Conservation (phyloP, 2,797 vertebrate species). For the Meriones psammophilus region DNA sequence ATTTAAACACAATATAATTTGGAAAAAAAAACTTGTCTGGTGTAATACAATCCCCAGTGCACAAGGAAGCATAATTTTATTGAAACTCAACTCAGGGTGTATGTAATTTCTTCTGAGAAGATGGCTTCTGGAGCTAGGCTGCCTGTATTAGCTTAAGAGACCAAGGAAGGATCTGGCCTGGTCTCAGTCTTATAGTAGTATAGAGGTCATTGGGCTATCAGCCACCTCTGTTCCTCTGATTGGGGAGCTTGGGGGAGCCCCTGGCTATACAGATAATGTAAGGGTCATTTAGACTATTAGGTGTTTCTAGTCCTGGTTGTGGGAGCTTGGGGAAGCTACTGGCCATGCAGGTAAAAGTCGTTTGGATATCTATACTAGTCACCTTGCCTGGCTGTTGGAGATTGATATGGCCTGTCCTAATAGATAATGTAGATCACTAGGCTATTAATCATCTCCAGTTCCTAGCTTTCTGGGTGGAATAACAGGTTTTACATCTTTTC, state of each 20-base stretch:
- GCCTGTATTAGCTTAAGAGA: not conserved
- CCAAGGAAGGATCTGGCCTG: not conserved
- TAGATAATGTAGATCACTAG: not conserved
- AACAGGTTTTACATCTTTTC: not conserved
- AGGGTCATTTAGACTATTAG: not conserved
- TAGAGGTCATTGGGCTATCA: not conserved
- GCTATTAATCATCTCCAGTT: not conserved
- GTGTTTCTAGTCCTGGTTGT: not conserved
- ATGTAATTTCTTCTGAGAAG: conserved; percentile 12
- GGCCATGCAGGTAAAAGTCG: not conserved
- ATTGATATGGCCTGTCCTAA: not conserved
- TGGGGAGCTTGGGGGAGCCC: not conserved
- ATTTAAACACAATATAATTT: not conserved
- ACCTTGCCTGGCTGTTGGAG: too few relatives aligned
- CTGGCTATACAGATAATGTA: not conserved
- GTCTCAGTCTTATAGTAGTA: not conserved
- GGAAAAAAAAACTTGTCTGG: not conserved
- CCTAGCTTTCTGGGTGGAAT: not conserved
- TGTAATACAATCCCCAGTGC: not conserved
- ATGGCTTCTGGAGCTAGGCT: not conserved
- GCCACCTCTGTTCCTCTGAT: not conserved
- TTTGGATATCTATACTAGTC: not conserved
- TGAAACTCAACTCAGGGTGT: not conserved
- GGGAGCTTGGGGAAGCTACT: not conserved
- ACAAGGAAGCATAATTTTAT: not conserved